A percentile compares a stretch with the other conserved stretches of the same genome.
phyloP scores from a whole-genome alignment of 2,888 invertebrate species.

The Acanthococcus lagerstroemiae region DNA sequence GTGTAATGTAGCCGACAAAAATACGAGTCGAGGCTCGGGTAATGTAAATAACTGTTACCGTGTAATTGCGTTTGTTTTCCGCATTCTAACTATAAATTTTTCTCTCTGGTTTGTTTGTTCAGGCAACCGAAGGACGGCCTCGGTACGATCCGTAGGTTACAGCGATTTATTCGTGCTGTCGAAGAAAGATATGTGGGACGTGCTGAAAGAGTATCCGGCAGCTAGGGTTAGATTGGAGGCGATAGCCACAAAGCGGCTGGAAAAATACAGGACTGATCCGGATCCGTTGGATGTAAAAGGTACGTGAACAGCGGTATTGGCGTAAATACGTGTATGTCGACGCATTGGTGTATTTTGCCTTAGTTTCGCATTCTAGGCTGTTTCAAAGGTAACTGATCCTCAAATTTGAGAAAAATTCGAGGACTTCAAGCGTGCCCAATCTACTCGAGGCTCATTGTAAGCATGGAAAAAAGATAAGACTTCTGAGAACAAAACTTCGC shows the following conservation, averaged over 20 bases:
- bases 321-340: no score
- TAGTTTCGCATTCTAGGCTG: no score
- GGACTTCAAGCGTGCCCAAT: no score
- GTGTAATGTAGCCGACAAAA: not conserved
- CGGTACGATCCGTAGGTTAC: conserved; percentile 95
- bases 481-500: no score
- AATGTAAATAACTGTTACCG: not conserved
- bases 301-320: no score
- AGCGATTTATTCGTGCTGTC: conserved; percentile 97
- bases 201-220: conserved; percentile 88
- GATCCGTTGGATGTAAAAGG: conserved; percentile 80
- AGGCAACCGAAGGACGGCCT: conserved; percentile 97
- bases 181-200: conserved; percentile 99
- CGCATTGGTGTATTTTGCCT: no score
- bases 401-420: no score
- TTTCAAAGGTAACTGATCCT: no score
- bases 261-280: conserved; percentile 76
- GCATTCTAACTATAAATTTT: not conserved
- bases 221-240: conserved; percentile 90
- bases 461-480: no score
- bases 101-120: conserved; percentile 40
- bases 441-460: no score
- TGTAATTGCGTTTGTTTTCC: not conserved
- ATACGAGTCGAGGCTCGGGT: not conserved
- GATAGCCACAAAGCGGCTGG: conserved; percentile 92